A percentile compares a stretch with the other conserved stretches of the same genome.
Conservation (phyloP, 2,888 invertebrate species). For the Rugalucina vietnamica region DNA sequence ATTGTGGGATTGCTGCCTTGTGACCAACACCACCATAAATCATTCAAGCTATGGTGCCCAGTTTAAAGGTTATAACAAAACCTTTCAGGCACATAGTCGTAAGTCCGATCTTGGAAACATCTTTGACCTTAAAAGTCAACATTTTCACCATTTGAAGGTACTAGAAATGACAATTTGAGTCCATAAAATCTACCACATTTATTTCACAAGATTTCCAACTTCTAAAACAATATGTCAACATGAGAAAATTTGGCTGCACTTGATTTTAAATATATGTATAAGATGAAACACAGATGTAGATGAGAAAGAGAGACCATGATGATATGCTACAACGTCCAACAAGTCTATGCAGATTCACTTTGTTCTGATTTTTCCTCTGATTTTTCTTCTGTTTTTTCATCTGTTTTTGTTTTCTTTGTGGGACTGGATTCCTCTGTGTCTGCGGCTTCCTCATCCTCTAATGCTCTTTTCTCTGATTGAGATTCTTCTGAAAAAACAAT, state of each 20-base stretch:
- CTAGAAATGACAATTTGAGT: too few relatives aligned
- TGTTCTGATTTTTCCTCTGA: conserved; percentile 44
- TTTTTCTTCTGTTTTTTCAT: conserved; percentile 52
- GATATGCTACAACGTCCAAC: conserved; percentile 36
- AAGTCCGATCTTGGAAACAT: too few relatives aligned
- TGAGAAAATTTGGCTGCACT: conserved; percentile 60
- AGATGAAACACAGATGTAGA: conserved; percentile 48
- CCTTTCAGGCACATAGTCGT: too few relatives aligned
- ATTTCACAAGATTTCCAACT: conserved; percentile 61
- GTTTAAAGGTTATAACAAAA: too few relatives aligned
- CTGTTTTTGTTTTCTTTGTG: conserved; percentile 73
- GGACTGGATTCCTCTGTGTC: conserved; percentile 73
- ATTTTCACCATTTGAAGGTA: too few relatives aligned
- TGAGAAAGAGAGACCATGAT: not conserved
- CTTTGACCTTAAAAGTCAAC: too few relatives aligned
- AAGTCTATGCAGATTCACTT: conserved; percentile 23
- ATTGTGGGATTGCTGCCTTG: too few relatives aligned
- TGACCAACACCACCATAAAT: too few relatives aligned
- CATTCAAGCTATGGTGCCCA: too few relatives aligned
- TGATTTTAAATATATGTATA: conserved; percentile 53
- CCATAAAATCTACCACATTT: conserved; percentile 55
- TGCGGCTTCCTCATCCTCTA: conserved; percentile 61
- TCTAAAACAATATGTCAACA: conserved; percentile 48
- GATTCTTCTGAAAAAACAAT: conserved; percentile 9
- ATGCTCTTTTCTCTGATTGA: conserved; percentile 54